Evolutionary conservation across 1,140 invertebrate genomes (phyloP), one percentile per base, ranked within the genome.

Genomic region (Bicyclus anynana): DNA sequence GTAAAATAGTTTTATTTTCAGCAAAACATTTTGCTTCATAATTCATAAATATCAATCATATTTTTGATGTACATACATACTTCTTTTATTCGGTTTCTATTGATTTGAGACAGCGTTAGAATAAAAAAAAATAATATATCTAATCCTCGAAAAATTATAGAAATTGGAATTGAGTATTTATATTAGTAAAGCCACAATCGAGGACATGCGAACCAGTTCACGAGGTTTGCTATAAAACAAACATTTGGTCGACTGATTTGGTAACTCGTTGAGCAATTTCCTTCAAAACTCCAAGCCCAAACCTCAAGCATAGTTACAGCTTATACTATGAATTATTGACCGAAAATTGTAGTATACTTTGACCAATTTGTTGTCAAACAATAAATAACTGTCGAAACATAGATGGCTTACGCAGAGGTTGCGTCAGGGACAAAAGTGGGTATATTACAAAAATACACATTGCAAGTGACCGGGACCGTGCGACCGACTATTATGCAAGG

Each of bases 361-460:
- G 44, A 6, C 12, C n/a, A 13, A 47, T 47, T 47, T 47, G 21
- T 47, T 47, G 21, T 47, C 44, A 47, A 47, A 54, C 26, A 44
- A 46, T 46, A 54, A 54, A 46, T 33, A 33, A 33, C 17, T 50
- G 14, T 40, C 21, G 54, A 42, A 50, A 49, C 54, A 48, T 52
- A 27, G 46, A 59, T 62, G 37, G 55, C 38, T 66, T 55, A 53
- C 59, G 53, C 62, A 50, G 42, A 29, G 16, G 38, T 68, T 68
- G 52, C 62, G 27, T 55, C 54, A 71, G 52, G 59, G 56, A 73
- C 63, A 73, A 73, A 74, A 72, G 69, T 54, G 51, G 50, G 59
- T 57, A 59, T 64, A 62, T 72, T 76, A 74, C 73, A 72, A 77
- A 72, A 74, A 66, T 69, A 67, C 49, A 63, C 63, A 59, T 62